Evolutionary conservation across 1,140 invertebrate species (phyloP), one percentile per base, ranked within the genome.

Genomic region (Cataglyphis hispanica): DNA sequence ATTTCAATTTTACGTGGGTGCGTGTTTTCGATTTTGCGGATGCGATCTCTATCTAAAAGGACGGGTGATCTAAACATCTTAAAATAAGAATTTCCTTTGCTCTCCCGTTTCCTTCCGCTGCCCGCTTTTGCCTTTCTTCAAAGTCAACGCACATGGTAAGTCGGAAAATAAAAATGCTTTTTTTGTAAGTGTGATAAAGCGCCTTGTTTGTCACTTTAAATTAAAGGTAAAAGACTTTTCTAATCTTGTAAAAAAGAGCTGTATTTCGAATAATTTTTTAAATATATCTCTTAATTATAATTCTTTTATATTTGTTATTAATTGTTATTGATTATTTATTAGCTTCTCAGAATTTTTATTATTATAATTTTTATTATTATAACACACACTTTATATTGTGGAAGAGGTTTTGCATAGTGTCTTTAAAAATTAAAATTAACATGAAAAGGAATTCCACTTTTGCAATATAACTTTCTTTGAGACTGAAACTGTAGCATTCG

Each of bases 391-490:
- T 75, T 75, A 53, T 60, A 53, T 75, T 4, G n/a, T 19, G 10
- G 40, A 58, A 58, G 11, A 40, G n/a, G 2, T 74, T 13, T 74
- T 40, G 27, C 22, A 16, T 13, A 40, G 34, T n/a, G 16, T 67
- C n/a, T 37, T 10, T 37, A 53, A 25, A 75, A 60, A 40, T 58
- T 1, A 13, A 40, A 60, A 25, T 13, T 40, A 37, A 75, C 4
- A 40, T 25, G n/a, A 2, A 8, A 60, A 19, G 46, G 16, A 58
- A 22, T 75, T 75, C 53, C 53, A 22, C 22, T 37, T 75, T 75
- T 75, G 56, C 60, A 60, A 75, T 75, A 34, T 19, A 60, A 60
- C 34, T 75, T 76, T 76, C 58, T 76, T 76, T 10, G 58, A 74
- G 70, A 63, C 40, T 7, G 7, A 63, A 63, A 6, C 5, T 76